Evolutionary conservation across 2,888 invertebrate genomes (phyloP).

Genomic region (Microplitis manilae): DNA sequence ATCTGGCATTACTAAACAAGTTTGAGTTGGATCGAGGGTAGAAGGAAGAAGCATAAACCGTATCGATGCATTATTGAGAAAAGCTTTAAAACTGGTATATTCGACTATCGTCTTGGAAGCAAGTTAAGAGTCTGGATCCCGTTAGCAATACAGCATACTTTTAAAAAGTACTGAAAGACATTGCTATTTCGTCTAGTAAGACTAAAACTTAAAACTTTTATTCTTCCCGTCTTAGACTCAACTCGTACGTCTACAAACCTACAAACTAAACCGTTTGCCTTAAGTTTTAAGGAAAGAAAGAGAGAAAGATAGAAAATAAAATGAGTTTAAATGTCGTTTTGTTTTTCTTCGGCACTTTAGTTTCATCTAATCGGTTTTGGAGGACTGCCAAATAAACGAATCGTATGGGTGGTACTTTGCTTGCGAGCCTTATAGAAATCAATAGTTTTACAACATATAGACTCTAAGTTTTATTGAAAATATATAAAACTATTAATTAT

Average conservation of each 20-base stretch:
- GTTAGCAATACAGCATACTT: not conserved
- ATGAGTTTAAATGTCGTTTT: conserved; percentile 16
- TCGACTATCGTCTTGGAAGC: not conserved
- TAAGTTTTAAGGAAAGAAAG: no score
- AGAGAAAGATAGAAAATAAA: not conserved
- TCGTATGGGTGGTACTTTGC: conserved; percentile 8
- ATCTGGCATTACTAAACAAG: not conserved
- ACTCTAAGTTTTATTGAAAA: no score
- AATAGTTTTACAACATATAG: not conserved
- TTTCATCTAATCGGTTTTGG: conserved; percentile 36
- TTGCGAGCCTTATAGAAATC: not conserved
- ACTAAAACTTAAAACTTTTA: conserved; percentile 31
- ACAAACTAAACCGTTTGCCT: not conserved
- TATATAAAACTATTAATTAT: no score
- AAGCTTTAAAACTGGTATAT: not conserved
- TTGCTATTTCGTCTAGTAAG: conserved; percentile 26
- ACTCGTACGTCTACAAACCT: not conserved
- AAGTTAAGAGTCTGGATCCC: not conserved
- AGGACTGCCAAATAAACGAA: conserved; percentile 31
- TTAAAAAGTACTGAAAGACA: not conserved
- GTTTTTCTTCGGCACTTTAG: conserved; percentile 32
- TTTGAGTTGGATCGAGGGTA: not conserved
- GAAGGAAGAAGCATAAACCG: not conserved
- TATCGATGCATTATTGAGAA: conserved; percentile 15
- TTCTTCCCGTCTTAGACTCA: not conserved